Conservation (phyloP, 2,888 invertebrate genomes). For the Luperina nickerlii region DNA sequence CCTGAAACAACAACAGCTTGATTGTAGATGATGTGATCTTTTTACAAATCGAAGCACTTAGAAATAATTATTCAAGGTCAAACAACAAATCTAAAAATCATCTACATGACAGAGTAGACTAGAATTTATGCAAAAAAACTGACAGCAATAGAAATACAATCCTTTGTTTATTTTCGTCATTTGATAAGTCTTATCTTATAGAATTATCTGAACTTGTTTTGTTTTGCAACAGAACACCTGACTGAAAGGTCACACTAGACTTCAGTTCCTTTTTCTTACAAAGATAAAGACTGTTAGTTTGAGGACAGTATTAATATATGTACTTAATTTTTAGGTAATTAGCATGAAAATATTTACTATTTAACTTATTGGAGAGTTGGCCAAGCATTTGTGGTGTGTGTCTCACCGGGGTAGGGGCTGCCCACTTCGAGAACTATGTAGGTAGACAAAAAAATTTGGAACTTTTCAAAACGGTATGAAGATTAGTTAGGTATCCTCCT, state of each 20-base stretch:
- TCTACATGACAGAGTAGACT: slow-evolving; percentile 1
- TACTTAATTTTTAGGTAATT: not conserved
- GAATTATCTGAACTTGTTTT: slow-evolving; percentile 56
- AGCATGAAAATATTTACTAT: not conserved
- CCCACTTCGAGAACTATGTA: not conserved
- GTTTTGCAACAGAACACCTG: slow-evolving; percentile 40
- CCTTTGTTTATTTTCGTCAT: slow-evolving; percentile 63
- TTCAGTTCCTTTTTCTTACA: slow-evolving; percentile 27
- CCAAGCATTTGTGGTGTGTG: not conserved
- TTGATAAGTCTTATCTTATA: slow-evolving; percentile 59
- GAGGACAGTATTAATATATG: not conserved
- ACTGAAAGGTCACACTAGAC: slow-evolving; percentile 41
- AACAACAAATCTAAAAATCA: slow-evolving; percentile 14
- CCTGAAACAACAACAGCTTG: not conserved
- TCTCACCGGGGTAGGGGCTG: too few relatives aligned
- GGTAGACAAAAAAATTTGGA: not conserved
- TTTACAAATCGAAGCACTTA: not conserved
- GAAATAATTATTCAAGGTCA: slow-evolving; percentile 7
- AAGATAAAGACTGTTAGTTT: slow-evolving; percentile 31
- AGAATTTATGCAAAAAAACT: slow-evolving; percentile 17
- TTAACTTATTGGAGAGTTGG: not conserved
- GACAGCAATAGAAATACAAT: slow-evolving; percentile 31
- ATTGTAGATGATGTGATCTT: not conserved
- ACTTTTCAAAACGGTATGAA: too few relatives aligned
- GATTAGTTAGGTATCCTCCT: not conserved